Evolutionary conservation across 2,888 invertebrate species (phyloP).

Genomic region (Megamerina dolium): DNA sequence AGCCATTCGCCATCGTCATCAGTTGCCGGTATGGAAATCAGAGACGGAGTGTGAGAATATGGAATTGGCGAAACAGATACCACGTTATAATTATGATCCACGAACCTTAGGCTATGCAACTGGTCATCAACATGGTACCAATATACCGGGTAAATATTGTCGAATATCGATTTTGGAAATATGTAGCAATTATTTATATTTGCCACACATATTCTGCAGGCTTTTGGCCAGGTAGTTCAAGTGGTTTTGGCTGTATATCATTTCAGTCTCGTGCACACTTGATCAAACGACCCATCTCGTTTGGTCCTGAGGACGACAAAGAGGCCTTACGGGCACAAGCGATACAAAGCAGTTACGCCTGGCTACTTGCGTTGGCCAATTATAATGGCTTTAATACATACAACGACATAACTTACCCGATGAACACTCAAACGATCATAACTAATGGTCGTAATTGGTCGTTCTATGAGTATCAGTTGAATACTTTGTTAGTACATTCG

Average conservation of each 20-base stretch:
- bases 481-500: conserved; percentile 67
- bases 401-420: conserved; percentile 85
- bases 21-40: conserved; percentile 61
- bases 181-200: not conserved
- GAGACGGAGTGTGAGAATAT: conserved; percentile 55
- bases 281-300: conserved; percentile 48
- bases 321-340: conserved; percentile 70
- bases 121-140: conserved; percentile 60
- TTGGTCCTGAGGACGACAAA: conserved; percentile 54
- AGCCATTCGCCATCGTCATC: conserved; percentile 62
- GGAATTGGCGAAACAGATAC: conserved; percentile 48
- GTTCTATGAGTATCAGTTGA: conserved; percentile 86
- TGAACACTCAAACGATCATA: conserved; percentile 80
- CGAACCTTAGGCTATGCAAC: conserved; percentile 55
- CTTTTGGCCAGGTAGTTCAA: conserved; percentile 75
- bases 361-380: conserved; percentile 72
- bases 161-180: not conserved
- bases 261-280: conserved; percentile 64
- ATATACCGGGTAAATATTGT: conserved; percentile 61
- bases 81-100: conserved; percentile 58
- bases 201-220: conserved; percentile 50
- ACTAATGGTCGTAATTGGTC: conserved; percentile 85
- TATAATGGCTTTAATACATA: conserved; percentile 85
- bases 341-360: conserved; percentile 72
- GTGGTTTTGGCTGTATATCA: conserved; percentile 73